Conservation (phyloP, 2,888 invertebrate species). For the Tipula vernalis region DNA sequence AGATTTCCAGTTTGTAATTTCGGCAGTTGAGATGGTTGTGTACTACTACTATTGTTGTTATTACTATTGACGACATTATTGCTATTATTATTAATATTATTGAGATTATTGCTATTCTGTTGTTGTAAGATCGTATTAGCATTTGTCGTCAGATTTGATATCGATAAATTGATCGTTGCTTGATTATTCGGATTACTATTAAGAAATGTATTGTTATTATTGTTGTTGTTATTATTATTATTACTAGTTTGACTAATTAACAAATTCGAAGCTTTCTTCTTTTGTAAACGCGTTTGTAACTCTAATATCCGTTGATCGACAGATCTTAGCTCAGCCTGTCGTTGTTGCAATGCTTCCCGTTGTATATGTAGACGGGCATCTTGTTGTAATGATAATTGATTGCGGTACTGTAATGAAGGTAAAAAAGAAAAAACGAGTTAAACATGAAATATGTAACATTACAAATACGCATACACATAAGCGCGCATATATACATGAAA, state of each 20-base stretch:
- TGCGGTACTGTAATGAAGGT: conserved; percentile 65
- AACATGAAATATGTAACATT: conserved; percentile 1
- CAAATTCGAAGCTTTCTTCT: conserved; percentile 75
- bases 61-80: neutral
- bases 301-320: conserved; percentile 91
- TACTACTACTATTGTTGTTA: neutral
- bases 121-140: neutral
- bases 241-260: conserved; percentile 33
- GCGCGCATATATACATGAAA: neutral
- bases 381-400: conserved; percentile 91
- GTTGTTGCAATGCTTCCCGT: conserved; percentile 71
- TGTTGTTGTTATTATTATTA: neutral
- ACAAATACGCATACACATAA: neutral
- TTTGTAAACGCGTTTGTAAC: conserved; percentile 78
- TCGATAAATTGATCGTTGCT: neutral
- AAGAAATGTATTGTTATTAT: neutral
- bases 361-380: conserved; percentile 82
- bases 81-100: neutral
- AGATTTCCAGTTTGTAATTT: neutral
- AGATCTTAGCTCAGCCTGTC: conserved; percentile 83
- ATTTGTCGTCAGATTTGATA: neutral
- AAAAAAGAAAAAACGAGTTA: neutral
- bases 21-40: neutral
- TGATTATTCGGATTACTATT: neutral
- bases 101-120: neutral